These are phyloP conservation scores for Drosophila longiperda DNA, from an alignment of 2,888 invertebrate genomes.

Conservation along the genomic window DNA sequence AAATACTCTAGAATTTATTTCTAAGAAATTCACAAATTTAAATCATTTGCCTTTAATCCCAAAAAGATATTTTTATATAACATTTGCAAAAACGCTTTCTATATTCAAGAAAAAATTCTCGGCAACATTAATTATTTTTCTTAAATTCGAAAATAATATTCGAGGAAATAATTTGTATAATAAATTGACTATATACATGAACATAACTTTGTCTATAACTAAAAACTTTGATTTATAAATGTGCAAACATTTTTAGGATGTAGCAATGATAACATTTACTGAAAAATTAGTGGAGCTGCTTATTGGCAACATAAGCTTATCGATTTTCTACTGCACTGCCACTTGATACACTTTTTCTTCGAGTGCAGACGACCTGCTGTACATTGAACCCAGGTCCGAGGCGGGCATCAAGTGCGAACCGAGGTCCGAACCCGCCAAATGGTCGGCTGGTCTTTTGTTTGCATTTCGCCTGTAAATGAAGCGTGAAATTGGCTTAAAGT, in stretches of 20 bases:
- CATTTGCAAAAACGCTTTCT: not conserved
- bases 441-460: conserved; percentile 68
- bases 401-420: conserved; percentile 10
- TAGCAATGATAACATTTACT: not conserved
- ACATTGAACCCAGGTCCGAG: conserved; percentile 65
- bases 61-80: not conserved
- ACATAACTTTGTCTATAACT: not conserved
- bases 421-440: conserved; percentile 49
- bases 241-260: not conserved
- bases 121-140: not conserved
- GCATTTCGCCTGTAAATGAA: conserved; percentile 80
- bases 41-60: not conserved
- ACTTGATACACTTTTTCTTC: not conserved
- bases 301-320: not conserved
- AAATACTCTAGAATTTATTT: not conserved
- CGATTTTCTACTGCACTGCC: not conserved
- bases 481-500: conserved; percentile 83
- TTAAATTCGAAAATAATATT: not conserved
- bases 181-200: not conserved
- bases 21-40: not conserved
- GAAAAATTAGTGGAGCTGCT: not conserved
- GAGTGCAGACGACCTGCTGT: conserved; percentile 57
- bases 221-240: not conserved
- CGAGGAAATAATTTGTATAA: not conserved
- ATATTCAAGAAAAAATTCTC: not conserved